Conservation (phyloP, 2,113 vertebrate genomes). For the Urocolius indicus region DNA sequence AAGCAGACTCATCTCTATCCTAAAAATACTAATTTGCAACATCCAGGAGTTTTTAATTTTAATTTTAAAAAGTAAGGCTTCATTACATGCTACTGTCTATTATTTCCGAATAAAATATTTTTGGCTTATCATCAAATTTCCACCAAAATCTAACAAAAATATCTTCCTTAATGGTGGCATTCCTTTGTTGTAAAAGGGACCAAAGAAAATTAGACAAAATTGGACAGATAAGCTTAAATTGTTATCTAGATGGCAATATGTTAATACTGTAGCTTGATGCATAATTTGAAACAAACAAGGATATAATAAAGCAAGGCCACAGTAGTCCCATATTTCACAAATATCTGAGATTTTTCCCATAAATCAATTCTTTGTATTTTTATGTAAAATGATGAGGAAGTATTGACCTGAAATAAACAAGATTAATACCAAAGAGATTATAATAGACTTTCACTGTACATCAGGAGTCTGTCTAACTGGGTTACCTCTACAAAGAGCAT, state of each 20-base stretch:
- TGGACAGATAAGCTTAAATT: neutral
- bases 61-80: neutral
- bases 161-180: neutral
- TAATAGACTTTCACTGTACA: neutral
- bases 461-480: neutral
- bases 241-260: neutral
- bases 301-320: neutral
- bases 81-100: neutral
- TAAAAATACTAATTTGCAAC: neutral
- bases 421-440: neutral
- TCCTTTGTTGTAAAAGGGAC: neutral
- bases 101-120: neutral
- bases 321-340: rapidly evolving
- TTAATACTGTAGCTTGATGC: neutral
- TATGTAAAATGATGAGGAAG: neutral
- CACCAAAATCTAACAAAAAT: neutral
- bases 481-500: slow-evolving; percentile 81
- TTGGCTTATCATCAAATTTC: neutral
- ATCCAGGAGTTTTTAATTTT: neutral
- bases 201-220: neutral
- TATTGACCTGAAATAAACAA: neutral
- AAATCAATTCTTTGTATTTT: neutral
- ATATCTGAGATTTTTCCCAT: neutral
- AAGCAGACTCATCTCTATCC: neutral
- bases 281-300: neutral